Conservation (phyloP, 2,113 vertebrate species). For the Bos taurus region DNA sequence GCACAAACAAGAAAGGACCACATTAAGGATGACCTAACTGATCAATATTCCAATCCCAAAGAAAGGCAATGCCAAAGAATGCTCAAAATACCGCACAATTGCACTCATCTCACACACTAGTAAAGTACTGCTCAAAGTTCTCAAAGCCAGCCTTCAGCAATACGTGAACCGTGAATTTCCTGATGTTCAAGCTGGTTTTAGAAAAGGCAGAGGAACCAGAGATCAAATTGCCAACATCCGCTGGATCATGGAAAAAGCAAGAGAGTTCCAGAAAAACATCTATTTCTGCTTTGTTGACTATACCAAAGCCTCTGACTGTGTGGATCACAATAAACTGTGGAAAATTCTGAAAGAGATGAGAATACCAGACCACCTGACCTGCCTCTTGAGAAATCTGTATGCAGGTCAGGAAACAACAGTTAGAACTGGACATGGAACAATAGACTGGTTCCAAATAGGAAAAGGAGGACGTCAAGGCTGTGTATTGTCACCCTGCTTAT, state of each 20-base stretch:
- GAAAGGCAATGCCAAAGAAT: neutral
- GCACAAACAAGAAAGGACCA: neutral
- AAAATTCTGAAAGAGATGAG: neutral
- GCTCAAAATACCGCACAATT: neutral
- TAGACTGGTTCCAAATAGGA: neutral
- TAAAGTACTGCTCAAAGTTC: neutral
- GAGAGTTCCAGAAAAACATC: no score
- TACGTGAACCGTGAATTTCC: neutral
- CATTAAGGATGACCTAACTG: conserved; percentile 17
- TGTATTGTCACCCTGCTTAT: neutral
- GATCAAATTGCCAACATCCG: no score
- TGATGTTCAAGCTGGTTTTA: neutral
- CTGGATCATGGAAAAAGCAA: no score
- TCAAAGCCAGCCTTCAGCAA: neutral
- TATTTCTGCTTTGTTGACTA: neutral
- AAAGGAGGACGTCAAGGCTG: neutral
- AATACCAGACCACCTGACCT: neutral
- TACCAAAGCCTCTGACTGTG: neutral
- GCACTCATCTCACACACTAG: neutral
- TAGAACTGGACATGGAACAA: neutral
- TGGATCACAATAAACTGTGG: neutral
- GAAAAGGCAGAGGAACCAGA: neutral
- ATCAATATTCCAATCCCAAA: neutral
- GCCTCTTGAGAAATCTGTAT: neutral
- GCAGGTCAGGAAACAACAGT: neutral